phyloP scores from a whole-genome alignment of 2,113 vertebrate species.

The Prionailurus bengalensis region DNA sequence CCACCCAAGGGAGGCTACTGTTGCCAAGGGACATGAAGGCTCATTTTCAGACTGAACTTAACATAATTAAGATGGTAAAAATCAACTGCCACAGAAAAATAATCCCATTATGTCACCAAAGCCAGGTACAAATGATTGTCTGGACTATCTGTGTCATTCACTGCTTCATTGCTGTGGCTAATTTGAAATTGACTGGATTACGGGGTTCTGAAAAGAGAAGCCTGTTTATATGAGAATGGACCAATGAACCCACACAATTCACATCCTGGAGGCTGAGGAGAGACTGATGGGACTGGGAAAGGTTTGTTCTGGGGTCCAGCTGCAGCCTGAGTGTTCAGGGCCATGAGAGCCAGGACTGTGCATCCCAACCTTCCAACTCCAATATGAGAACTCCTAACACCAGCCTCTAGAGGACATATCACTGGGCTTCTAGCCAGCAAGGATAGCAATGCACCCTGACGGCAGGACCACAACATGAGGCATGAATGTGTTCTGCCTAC shows the following conservation, averaged over 20 bases:
- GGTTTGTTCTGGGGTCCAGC: background rate
- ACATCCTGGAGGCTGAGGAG: background rate
- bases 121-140: background rate
- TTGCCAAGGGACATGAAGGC: background rate
- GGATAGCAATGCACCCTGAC: fast-evolving
- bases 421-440: background rate
- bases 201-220: background rate
- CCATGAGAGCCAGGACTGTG: fast-evolving
- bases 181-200: background rate
- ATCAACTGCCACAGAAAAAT: background rate
- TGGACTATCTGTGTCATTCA: background rate
- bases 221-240: background rate
- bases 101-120: background rate
- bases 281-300: background rate
- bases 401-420: background rate
- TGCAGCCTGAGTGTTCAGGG: background rate
- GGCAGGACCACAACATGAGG: background rate
- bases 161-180: background rate
- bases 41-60: background rate
- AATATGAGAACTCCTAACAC: too few relatives aligned
- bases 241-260: background rate
- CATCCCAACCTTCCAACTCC: background rate
- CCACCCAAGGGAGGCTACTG: background rate
- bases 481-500: background rate
- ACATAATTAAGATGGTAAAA: background rate